phyloP scores from a whole-genome alignment of 2,113 vertebrate species.

The Petroica traversi region DNA sequence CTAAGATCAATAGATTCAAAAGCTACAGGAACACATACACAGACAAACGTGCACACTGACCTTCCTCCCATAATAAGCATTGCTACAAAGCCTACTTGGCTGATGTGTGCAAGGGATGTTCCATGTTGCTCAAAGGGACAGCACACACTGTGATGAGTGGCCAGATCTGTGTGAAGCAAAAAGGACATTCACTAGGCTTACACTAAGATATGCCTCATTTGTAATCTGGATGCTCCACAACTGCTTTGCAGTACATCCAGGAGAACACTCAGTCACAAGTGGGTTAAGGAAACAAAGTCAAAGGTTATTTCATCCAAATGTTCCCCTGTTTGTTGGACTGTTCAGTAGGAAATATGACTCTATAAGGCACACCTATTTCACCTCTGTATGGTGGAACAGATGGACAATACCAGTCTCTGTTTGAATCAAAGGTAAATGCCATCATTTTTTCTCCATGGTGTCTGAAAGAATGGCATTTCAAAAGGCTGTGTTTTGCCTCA shows the following conservation, averaged over 20 bases:
- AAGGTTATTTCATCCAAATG: not conserved
- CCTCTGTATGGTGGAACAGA: not conserved
- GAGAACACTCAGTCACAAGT: not conserved
- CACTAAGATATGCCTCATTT: not conserved
- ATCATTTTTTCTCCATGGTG: not conserved
- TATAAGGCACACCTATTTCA: not conserved
- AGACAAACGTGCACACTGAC: not conserved
- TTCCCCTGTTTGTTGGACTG: not conserved
- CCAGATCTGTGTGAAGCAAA: not conserved
- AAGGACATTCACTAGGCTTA: not conserved
- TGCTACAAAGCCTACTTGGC: not conserved
- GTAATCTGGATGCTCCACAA: not conserved
- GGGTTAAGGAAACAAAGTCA: not conserved
- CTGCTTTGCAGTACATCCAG: not conserved
- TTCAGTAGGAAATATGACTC: not conserved
- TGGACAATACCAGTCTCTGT: not conserved
- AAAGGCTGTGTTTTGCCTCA: not conserved
- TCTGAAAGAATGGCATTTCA: not conserved
- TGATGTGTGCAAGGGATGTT: not conserved
- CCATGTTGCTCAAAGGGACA: not conserved
- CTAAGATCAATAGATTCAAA: not conserved
- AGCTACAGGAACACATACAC: not conserved
- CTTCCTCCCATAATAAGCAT: accelerated
- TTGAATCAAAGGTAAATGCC: not conserved
- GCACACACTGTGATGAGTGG: not conserved